Evolutionary conservation across 1,140 invertebrate species (phyloP).

Genomic region (Spodoptera litura): DNA sequence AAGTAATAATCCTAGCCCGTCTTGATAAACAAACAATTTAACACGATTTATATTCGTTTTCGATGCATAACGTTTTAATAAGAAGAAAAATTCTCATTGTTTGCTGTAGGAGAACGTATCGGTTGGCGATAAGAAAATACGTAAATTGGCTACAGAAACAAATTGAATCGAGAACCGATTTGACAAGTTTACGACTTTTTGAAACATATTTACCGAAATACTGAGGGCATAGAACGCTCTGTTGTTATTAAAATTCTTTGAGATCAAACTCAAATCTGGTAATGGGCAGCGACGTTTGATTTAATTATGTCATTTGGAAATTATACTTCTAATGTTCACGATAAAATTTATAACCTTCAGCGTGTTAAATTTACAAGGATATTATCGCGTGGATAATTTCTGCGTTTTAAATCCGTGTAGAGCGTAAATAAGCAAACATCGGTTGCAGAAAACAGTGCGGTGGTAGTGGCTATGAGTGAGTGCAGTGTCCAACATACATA

Average conservation of each 20-base stretch:
- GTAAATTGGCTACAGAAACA: constrained; percentile 41
- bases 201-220: constrained; percentile 26
- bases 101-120: constrained; percentile 30
- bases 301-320: constrained; percentile 37
- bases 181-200: constrained; percentile 37
- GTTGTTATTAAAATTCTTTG: constrained; percentile 20
- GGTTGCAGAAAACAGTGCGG: constrained; percentile 60
- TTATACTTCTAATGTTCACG: constrained; percentile 44
- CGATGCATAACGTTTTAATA: constrained; percentile 24
- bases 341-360: constrained; percentile 53
- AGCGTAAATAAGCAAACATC: constrained; percentile 65
- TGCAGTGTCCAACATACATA: constrained; percentile 49
- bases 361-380: constrained; percentile 66
- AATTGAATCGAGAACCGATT: constrained; percentile 38
- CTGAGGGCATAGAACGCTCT: background rate
- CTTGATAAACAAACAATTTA: constrained; percentile 18
- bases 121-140: constrained; percentile 43
- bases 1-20: constrained; percentile 24
- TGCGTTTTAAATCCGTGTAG: constrained; percentile 60
- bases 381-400: constrained; percentile 79
- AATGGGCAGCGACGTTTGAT: constrained; percentile 5
- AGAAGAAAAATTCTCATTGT: constrained; percentile 9
- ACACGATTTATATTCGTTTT: constrained; percentile 25
- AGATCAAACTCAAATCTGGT: background rate
- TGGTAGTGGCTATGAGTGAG: constrained; percentile 59